A percentile compares a stretch with the other conserved stretches of the same genome.
Conservation (phyloP, 53 echinoderm and acorn worm species). For the Glandiceps talaboti region DNA sequence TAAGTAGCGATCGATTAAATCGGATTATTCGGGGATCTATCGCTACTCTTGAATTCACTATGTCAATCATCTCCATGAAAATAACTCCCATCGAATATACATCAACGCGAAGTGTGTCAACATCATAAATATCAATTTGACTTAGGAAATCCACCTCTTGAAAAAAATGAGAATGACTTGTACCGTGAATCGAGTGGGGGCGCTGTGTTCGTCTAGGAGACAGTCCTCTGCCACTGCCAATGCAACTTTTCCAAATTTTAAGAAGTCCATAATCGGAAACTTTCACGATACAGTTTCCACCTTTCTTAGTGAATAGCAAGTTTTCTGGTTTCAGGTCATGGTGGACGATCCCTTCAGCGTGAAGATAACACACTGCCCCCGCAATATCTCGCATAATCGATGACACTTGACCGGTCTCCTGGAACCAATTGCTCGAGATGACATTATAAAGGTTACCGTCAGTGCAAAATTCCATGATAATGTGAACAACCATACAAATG, state of each 20-base stretch:
- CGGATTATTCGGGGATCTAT: neutral
- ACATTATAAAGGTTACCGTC: neutral
- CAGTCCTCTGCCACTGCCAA: neutral
- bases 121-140: neutral
- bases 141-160: neutral
- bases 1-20: neutral
- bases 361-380: neutral
- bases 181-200: neutral
- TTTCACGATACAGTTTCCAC: neutral
- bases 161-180: too few species aligned
- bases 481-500: neutral
- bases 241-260: neutral
- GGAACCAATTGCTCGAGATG: neutral
- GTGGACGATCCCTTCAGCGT: neutral
- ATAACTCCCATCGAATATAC: neutral
- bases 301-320: neutral
- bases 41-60: neutral
- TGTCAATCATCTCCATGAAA: neutral
- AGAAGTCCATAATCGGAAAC: neutral
- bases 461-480: neutral
- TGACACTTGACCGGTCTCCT: neutral
- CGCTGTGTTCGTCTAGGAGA: neutral
- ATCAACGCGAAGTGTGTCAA: neutral
- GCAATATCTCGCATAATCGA: neutral
- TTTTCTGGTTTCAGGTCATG: neutral